A percentile compares a stretch with the other conserved stretches of the same genome.
phyloP scores from a whole-genome alignment of 1,140 invertebrate species.

The Himalopsyche phryganea region DNA sequence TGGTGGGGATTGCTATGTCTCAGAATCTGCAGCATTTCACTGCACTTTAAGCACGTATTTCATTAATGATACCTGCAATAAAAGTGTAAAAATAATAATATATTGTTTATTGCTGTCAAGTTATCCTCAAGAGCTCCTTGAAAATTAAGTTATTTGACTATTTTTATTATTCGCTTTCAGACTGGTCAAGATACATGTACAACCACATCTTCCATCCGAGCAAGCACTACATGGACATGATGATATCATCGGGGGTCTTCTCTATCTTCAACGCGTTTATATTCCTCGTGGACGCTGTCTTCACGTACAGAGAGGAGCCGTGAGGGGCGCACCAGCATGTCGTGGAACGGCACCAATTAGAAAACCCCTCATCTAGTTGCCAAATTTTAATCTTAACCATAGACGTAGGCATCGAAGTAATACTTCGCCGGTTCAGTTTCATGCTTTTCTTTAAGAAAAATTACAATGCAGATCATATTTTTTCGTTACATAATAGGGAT shows the following conservation, averaged over 20 bases:
- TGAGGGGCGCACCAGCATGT: slow-evolving; percentile 1
- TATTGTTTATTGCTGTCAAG: too few species aligned
- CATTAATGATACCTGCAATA: too few species aligned
- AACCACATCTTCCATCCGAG: slow-evolving; percentile 54
- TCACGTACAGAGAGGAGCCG: slow-evolving; percentile 47
- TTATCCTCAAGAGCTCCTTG: not conserved
- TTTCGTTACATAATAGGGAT: too few species aligned
- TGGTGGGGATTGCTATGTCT: too few species aligned
- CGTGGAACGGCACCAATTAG: not conserved
- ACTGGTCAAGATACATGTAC: slow-evolving; percentile 39
- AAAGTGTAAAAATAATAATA: too few species aligned
- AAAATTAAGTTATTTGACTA: not conserved
- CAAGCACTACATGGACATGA: slow-evolving; percentile 58
- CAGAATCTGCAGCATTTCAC: too few species aligned
- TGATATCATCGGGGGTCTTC: slow-evolving; percentile 56
- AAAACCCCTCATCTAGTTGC: not conserved
- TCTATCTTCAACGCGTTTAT: slow-evolving; percentile 52
- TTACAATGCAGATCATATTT: too few species aligned
- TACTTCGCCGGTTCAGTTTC: too few species aligned
- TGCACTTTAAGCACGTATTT: too few species aligned
- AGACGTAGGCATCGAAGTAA: not conserved
- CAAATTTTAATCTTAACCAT: not conserved
- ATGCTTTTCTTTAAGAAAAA: too few species aligned
- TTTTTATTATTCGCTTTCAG: slow-evolving; percentile 30
- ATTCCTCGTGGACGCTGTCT: slow-evolving; percentile 53